Evolutionary conservation across 2,797 vertebrate genomes (phyloP).

Genomic region (Gambusia yucatana): DNA sequence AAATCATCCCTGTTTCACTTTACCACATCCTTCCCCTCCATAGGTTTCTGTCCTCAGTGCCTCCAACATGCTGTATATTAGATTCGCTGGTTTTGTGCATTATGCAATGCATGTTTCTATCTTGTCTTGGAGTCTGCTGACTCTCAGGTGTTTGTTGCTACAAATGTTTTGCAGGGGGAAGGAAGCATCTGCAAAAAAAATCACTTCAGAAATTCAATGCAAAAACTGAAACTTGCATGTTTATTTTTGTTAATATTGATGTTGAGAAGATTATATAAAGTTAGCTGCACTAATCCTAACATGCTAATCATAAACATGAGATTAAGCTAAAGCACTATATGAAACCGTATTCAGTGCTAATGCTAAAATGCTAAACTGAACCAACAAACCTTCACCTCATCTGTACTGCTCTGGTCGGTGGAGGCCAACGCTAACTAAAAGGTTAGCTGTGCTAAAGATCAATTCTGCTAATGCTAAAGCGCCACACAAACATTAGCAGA

Average conservation of each 20-base stretch:
- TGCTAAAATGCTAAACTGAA: too few species aligned
- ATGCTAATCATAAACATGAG: too few species aligned
- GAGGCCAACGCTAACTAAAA: too few species aligned
- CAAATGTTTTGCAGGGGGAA: constrained; percentile 15
- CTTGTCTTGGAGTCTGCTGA: constrained; percentile 27
- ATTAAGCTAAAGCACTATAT: too few species aligned
- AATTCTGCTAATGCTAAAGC: too few species aligned
- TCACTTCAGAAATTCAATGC: not conserved
- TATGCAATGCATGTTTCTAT: constrained; percentile 47
- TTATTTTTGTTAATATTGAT: not conserved
- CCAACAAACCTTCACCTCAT: too few species aligned
- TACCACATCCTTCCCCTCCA: constrained; percentile 53
- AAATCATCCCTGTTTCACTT: constrained; percentile 56
- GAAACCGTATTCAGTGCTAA: too few species aligned
- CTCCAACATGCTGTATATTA: constrained; percentile 39
- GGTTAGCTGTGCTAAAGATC: too few species aligned
- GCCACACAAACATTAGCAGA: too few species aligned
- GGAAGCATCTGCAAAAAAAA: not conserved
- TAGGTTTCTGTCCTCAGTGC: constrained; percentile 48
- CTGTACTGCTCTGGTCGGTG: too few species aligned
- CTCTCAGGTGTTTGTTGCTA: constrained; percentile 27
- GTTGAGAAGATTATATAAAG: not conserved
- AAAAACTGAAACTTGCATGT: not conserved
- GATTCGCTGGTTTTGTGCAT: constrained; percentile 26
- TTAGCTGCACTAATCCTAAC: too few species aligned